These are phyloP conservation scores for Pogonus chalceus DNA, from an alignment of 1,140 invertebrate species.

Conservation along the genomic window DNA sequence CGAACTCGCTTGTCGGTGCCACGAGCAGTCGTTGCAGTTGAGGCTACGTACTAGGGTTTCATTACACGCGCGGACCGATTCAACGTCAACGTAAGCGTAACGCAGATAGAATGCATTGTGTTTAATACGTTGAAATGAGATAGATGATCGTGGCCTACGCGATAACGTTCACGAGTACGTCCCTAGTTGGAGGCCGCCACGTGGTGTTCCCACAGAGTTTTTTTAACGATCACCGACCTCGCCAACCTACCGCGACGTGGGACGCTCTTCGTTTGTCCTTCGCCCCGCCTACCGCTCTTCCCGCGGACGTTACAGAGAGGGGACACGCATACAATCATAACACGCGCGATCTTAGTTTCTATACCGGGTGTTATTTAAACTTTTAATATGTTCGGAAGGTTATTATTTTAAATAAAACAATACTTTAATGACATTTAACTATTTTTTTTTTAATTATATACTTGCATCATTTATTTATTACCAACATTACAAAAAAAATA, in stretches of 20 bases:
- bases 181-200: constrained; percentile 37
- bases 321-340: too few relatives aligned
- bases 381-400: too few relatives aligned
- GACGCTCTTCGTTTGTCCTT: constrained; percentile 20
- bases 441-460: too few relatives aligned
- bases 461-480: too few relatives aligned
- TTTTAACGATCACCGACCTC: constrained; percentile 38
- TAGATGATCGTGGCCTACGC: constrained; percentile 19
- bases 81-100: constrained; percentile 28
- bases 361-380: too few relatives aligned
- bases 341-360: too few relatives aligned
- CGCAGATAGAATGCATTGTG: constrained; percentile 19
- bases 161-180: constrained; percentile 14
- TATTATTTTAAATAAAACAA: too few relatives aligned
- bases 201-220: constrained; percentile 28
- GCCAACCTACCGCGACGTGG: constrained; percentile 35
- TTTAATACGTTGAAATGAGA: constrained; percentile 14
- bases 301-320: neutral
- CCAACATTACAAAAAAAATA: too few relatives aligned
- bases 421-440: too few relatives aligned
- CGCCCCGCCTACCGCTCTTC: neutral
- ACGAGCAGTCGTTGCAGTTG: neutral
- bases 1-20: neutral
- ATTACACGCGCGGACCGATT: constrained; percentile 10
- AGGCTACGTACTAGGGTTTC: neutral